Base-by-base conservation (phyloP, 1,140 invertebrate genomes). In the Drosophila lacteicornis region DNA sequence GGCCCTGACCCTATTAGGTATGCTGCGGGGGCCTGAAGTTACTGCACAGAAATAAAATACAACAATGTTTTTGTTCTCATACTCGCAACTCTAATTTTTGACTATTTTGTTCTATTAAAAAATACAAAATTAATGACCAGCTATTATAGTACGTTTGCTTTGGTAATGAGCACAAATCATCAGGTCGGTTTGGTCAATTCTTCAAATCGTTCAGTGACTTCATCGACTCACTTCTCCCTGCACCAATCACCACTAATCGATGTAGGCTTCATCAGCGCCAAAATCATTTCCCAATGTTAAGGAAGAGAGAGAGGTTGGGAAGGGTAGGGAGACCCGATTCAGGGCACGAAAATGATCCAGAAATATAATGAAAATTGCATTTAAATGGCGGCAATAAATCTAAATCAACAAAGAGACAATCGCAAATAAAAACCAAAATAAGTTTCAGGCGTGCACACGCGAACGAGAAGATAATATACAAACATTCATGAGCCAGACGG, bases 351-450 rank as follows among this genome's bases (percentile, higher is more conserved):
- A 69, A 30, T 49, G 56, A 69, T 68, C 55, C 75, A 79, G 66
- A 62, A 80, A 88, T 70, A 88, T 65, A 75, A 90, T 80, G 78
- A 56, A 40, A 85, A 79, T 63, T 87, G 85, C 85, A 90, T 84
- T 78, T 69, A 86, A 79, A 81, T 25, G 4, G 53, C 71, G 74
- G 66, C 74, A 65, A 90, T 87, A 90, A 87, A 87, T 87, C 85
- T 87, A 87, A 87, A 84, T 80, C 75, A 84, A 83, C 69, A 80
- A 67, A 76, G 67, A 75, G 79, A 82, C 83, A 87, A 79, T 75
- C 68, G 13, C 55, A 77, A 77, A 87, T 79, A 67, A 65, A 63
- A 51, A 68, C 36, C 61, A 62, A 82, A 75, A 66, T 50, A 63
- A 75, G 62, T 75, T 47, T 55, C 49, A 59, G 63, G 59, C 62